Evolutionary conservation across 2,888 invertebrate genomes (phyloP).

Genomic region (Epinotia nisella): DNA sequence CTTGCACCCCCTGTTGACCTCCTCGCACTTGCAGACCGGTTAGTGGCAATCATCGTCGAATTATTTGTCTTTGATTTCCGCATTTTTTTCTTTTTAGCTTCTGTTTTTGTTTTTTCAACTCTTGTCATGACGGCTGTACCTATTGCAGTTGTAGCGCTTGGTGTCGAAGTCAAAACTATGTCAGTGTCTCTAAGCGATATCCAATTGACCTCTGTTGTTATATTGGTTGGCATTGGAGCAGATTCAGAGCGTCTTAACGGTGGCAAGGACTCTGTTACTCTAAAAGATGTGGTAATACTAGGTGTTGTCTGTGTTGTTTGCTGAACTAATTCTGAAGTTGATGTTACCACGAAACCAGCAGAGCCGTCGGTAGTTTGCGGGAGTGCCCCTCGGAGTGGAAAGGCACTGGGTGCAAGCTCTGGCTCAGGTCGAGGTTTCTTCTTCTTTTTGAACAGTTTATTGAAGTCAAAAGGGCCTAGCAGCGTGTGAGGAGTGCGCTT

Average conservation of each 20-base stretch:
- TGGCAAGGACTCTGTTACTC: neutral
- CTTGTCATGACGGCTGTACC: neutral
- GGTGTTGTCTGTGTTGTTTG: neutral
- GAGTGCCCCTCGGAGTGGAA: constrained; percentile 52
- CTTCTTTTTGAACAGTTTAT: constrained; percentile 66
- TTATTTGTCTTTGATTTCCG: constrained; percentile 51
- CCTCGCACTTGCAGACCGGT: constrained; percentile 46
- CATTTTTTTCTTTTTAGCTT: constrained; percentile 41
- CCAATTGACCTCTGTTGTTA: neutral
- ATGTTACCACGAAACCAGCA: neutral
- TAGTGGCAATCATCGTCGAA: constrained; percentile 21
- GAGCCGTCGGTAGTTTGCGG: constrained; percentile 6
- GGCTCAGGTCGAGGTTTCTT: constrained; percentile 51
- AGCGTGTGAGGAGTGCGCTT: constrained; percentile 64
- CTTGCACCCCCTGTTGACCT: constrained; percentile 48
- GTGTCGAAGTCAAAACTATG: neutral
- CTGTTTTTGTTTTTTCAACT: neutral
- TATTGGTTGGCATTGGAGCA: neutral
- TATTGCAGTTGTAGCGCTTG: neutral
- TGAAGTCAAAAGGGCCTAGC: constrained; percentile 71
- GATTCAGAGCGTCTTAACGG: neutral
- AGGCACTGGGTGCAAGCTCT: constrained; percentile 54
- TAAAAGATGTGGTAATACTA: neutral
- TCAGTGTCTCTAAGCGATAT: neutral
- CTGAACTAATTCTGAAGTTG: neutral